A percentile compares a stretch with the other conserved stretches of the same genome.
Evolutionary conservation across 2,113 vertebrate species (phyloP).

Genomic region (Dipodomys spectabilis): DNA sequence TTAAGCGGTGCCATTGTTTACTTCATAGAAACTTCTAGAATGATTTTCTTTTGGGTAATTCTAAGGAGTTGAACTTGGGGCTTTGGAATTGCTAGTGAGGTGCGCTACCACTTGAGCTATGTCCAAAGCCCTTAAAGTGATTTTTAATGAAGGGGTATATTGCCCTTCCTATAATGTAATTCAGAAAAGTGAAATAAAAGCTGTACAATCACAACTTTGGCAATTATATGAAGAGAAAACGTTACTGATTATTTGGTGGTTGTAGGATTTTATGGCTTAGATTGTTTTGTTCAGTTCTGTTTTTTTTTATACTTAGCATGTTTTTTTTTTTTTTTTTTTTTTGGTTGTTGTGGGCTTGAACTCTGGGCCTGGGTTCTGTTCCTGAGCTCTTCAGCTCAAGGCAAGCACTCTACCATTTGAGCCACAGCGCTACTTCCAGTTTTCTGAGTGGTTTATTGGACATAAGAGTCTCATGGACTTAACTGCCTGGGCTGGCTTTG

Average conservation of each 20-base stretch:
- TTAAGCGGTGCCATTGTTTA: neutral
- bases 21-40: neutral
- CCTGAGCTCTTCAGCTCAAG: too few species aligned
- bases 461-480: too few species aligned
- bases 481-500: too few species aligned
- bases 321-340: neutral
- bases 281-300: neutral
- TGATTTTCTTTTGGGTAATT: too few species aligned
- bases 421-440: too few species aligned
- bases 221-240: neutral
- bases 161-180: neutral
- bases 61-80: too few species aligned
- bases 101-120: too few species aligned
- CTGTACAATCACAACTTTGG: neutral
- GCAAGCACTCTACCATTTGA: too few species aligned
- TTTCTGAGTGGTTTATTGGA: too few species aligned
- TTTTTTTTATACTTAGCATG: neutral
- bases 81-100: too few species aligned
- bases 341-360: too few species aligned
- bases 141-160: constrained; percentile 48
- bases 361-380: too few species aligned
- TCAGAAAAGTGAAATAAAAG: neutral
- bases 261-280: constrained; percentile 38
- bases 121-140: neutral
- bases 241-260: neutral